Evolutionary conservation across 2,888 invertebrate species (phyloP).

Genomic region (Nemoura dubitans): DNA sequence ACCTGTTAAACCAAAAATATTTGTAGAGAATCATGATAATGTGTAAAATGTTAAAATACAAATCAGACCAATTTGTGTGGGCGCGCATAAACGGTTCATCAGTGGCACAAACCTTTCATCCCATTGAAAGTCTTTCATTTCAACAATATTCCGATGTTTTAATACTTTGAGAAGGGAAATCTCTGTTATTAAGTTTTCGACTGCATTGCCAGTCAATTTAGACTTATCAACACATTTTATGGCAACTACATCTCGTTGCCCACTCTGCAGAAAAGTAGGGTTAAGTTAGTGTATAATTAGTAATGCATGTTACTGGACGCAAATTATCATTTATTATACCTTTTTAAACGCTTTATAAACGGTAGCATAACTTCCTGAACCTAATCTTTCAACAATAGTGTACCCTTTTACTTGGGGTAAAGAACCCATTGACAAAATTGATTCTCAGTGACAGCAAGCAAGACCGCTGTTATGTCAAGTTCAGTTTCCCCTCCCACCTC

Average conservation of each 20-base stretch:
- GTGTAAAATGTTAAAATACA: background rate
- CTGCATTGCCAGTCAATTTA: conserved; percentile 74
- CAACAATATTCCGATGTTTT: conserved; percentile 82
- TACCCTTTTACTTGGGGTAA: conserved; percentile 72
- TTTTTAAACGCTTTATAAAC: conserved; percentile 83
- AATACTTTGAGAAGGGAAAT: conserved; percentile 81
- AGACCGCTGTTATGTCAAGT: too few species aligned
- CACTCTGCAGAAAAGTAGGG: conserved; percentile 61
- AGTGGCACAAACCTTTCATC: conserved; percentile 67
- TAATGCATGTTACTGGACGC: conserved; percentile 20
- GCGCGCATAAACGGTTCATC: too few species aligned
- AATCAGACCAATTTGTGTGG: too few species aligned
- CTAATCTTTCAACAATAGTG: conserved; percentile 77
- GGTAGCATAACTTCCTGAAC: conserved; percentile 83
- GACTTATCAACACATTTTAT: conserved; percentile 83
- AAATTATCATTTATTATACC: conserved; percentile 59
- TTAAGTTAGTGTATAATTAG: conserved; percentile 44
- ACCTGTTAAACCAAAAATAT: conserved; percentile 61
- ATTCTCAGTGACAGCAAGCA: background rate
- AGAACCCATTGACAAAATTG: background rate
- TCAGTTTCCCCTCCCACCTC: too few species aligned
- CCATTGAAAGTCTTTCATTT: conserved; percentile 84
- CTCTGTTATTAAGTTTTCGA: conserved; percentile 84
- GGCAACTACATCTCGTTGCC: conserved; percentile 74
- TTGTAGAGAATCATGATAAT: conserved; percentile 33